Conservation (phyloP, 1,140 invertebrate genomes). For the Physella acuta region DNA sequence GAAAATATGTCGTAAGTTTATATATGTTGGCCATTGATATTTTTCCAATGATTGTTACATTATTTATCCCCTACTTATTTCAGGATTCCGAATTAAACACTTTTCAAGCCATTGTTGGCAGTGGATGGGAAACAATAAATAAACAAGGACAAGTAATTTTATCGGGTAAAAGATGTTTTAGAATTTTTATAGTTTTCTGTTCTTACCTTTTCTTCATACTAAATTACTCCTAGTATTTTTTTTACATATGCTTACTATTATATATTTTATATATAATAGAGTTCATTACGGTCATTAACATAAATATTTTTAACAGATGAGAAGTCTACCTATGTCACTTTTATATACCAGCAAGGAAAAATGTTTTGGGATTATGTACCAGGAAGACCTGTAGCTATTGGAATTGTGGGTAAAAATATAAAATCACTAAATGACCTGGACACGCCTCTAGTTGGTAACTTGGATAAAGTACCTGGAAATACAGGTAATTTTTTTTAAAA, state of each 20-base stretch:
- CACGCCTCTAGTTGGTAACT: background rate
- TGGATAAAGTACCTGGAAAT: slow-evolving; percentile 10
- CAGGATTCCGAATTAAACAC: background rate
- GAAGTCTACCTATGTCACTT: background rate
- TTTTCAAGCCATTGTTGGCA: slow-evolving; percentile 9
- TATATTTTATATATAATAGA: background rate
- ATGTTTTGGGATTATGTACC: slow-evolving; percentile 8
- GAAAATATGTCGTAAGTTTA: too few relatives aligned
- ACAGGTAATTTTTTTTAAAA: too few relatives aligned
- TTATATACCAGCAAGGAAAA: background rate
- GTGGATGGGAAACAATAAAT: background rate
- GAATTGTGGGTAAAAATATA: background rate
- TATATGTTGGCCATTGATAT: too few relatives aligned
- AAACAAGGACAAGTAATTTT: background rate
- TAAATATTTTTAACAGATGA: background rate
- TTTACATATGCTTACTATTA: background rate
- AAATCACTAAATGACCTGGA: background rate
- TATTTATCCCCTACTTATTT: too few relatives aligned
- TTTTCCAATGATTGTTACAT: too few relatives aligned
- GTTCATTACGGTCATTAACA: background rate
- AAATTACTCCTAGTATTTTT: background rate
- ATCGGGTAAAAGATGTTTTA: background rate
- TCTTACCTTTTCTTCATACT: background rate
- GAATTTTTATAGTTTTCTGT: background rate
- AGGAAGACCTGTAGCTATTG: slow-evolving; percentile 1